phyloP scores from a whole-genome alignment of 2,888 invertebrate genomes.

The Nomada lathburiana region DNA sequence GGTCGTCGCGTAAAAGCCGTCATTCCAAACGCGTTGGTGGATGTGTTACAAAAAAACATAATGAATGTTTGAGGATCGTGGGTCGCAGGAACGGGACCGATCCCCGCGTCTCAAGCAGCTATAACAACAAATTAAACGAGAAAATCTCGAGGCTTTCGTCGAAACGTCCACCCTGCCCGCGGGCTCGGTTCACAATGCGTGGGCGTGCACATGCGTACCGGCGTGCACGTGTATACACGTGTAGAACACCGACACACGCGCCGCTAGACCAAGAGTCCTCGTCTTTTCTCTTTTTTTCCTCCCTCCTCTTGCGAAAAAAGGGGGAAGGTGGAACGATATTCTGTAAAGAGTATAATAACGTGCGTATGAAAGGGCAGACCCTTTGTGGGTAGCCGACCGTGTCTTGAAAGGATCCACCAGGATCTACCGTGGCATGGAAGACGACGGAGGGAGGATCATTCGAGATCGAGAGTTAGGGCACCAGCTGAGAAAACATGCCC shows the following conservation, averaged over 20 bases:
- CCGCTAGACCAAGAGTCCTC: constrained; percentile 38
- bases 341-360: constrained; percentile 83
- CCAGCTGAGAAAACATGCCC: constrained; percentile 84
- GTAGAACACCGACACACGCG: constrained; percentile 56
- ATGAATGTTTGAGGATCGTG: constrained; percentile 82
- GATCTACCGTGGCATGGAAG: constrained; percentile 61
- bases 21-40: constrained; percentile 35
- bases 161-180: constrained; percentile 60
- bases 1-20: constrained; percentile 45
- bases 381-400: constrained; percentile 84
- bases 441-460: constrained; percentile 46
- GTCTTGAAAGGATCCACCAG: constrained; percentile 81
- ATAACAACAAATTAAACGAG: constrained; percentile 83
- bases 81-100: constrained; percentile 72
- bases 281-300: constrained; percentile 29
- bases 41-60: constrained; percentile 82
- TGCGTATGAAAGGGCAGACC: constrained; percentile 77
- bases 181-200: constrained; percentile 60
- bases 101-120: constrained; percentile 80
- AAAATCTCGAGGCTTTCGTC: constrained; percentile 73
- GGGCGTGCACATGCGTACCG: constrained; percentile 57
- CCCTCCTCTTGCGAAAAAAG: constrained; percentile 13
- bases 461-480: constrained; percentile 77
- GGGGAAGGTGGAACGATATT: constrained; percentile 79
- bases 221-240: constrained; percentile 19